Evolutionary conservation across 2,797 vertebrate genomes (phyloP).

Genomic region (Emydoidea blandingii): DNA sequence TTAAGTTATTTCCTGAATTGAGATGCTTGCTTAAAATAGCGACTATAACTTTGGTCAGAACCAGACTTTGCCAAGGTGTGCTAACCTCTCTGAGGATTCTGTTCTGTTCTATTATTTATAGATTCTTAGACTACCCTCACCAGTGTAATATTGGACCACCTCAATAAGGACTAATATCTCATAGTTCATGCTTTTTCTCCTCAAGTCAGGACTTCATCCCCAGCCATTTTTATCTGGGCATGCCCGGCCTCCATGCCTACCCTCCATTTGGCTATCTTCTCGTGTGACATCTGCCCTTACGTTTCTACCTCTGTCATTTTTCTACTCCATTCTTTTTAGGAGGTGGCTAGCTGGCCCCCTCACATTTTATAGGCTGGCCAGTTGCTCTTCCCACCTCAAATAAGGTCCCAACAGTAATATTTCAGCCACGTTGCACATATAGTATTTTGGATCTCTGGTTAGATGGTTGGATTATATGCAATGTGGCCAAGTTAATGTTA

Average conservation of each 20-base stretch:
- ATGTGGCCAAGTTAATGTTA: neutral
- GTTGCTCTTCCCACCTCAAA: neutral
- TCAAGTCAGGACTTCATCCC: neutral
- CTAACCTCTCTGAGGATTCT: neutral
- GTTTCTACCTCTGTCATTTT: neutral
- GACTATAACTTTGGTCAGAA: neutral
- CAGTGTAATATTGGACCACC: neutral
- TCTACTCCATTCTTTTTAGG: neutral
- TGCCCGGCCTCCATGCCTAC: neutral
- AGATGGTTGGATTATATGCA: neutral
- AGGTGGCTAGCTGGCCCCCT: accelerated
- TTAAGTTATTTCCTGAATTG: conserved; percentile 30
- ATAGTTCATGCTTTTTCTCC: neutral
- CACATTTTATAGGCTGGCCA: neutral
- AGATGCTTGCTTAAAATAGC: neutral
- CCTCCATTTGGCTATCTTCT: neutral
- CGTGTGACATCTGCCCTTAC: neutral
- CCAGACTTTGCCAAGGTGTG: neutral
- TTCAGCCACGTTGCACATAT: neutral
- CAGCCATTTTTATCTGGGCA: neutral
- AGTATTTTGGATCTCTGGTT: neutral
- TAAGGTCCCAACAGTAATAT: neutral
- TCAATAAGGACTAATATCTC: neutral
- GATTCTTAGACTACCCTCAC: neutral
- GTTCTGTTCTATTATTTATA: neutral